Evolutionary conservation across 1,140 invertebrate genomes (phyloP), one percentile per base, ranked within the genome.

Genomic region (Chelonus insularis): DNA sequence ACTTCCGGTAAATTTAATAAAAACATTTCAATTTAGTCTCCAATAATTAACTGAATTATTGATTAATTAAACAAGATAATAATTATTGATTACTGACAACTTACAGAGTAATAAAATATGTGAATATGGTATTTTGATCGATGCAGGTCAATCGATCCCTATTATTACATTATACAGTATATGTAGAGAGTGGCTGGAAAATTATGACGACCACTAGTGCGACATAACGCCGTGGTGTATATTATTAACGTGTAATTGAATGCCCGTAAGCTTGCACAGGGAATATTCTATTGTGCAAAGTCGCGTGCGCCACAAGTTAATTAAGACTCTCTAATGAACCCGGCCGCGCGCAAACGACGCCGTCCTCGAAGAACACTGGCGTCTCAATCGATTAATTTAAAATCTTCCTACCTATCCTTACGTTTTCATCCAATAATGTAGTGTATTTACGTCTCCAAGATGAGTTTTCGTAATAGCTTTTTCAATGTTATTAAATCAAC

Each of bases 341-440:
- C 59, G 52, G 32, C 48, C 56, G 51, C 62, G 43, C 52, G 62
- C 65, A 66, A 63, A 61, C 61, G 61, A 52, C 54, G 48, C 11
- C 32, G 39, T 41, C 50, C 18, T 55, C 50, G 7, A 70, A 69
- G 75, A 72, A 72, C 71, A 67, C 72, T 72, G 68, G 70, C 76
- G 70, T 78, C 78, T 80, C 76, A 74, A 78, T 80, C 76, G 71
- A 78, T 78, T 75, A 75, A 78, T 80, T 77, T 76, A 78, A 76
- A 78, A 77, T 74, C 72, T 71, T 75, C 62, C 69, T 72, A 72
- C 68, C 62, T 66, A 58, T 16, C 45, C 32, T 39, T 29, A n/a
- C 20, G 16, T 18, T 14, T 20, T 37, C 32, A 45, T 29, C n/a
- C 18, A 21, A 37, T 29, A 14, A 9, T 47, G 8, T 29, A 12